Percentiles rank a stretch among this genome's conserved stretches.
These are phyloP conservation scores for Heliconius nattereri DNA, from an alignment of 1,140 invertebrate genomes.

Conservation along the genomic window DNA sequence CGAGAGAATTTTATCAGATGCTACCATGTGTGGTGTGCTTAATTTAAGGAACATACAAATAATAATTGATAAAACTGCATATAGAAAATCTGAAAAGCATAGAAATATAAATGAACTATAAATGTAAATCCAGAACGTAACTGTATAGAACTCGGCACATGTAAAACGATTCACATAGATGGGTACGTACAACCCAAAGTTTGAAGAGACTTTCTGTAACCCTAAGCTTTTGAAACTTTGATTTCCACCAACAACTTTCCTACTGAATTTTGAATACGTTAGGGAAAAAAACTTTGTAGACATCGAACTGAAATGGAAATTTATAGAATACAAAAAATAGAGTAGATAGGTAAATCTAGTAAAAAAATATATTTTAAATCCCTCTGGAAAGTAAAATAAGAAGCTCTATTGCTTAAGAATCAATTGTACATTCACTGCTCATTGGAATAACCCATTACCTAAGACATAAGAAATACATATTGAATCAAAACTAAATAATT, in stretches of 20 bases:
- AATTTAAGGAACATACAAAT: too few relatives aligned
- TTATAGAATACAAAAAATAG: neutral
- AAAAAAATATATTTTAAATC: neutral
- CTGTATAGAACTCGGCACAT: too few relatives aligned
- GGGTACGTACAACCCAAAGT: neutral
- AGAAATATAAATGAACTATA: too few relatives aligned
- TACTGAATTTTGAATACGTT: slow-evolving; percentile 18
- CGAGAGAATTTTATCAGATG: too few relatives aligned
- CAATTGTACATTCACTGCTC: too few relatives aligned
- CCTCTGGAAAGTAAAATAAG: neutral
- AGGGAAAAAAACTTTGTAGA: slow-evolving; percentile 14
- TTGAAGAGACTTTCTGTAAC: slow-evolving; percentile 16
- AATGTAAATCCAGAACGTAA: too few relatives aligned
- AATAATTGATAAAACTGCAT: too few relatives aligned
- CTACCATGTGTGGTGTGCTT: too few relatives aligned
- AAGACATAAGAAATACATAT: slow-evolving; percentile 17
- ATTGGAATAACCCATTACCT: too few relatives aligned
- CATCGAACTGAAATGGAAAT: neutral
- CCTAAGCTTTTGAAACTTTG: neutral
- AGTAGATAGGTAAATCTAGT: neutral
- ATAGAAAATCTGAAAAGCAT: too few relatives aligned
- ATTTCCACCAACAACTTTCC: slow-evolving; percentile 7
- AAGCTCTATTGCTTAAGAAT: too few relatives aligned
- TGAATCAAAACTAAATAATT: slow-evolving; percentile 25
- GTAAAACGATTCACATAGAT: neutral